Base-by-base conservation (phyloP, 1,140 invertebrate species). In the Conopomorpha cramerella region DNA sequence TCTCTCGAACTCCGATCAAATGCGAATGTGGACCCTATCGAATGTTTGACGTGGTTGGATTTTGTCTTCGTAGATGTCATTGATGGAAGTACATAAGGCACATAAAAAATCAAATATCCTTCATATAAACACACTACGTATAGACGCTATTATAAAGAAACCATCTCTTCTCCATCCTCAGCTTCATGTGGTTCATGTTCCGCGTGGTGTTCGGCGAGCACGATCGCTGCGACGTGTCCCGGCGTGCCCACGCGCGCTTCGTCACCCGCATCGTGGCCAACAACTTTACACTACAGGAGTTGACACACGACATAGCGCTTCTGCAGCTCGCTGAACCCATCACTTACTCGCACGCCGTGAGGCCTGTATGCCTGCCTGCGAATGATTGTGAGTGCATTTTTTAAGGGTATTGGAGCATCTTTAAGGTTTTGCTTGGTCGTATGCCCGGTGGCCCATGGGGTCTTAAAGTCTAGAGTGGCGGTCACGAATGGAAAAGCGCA, bases 161-260 rank as follows among this genome's bases (percentile, higher is more conserved):
- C 28, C 4, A 30, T 30, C 11, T 30, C 28, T 34, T 7, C 12
- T n/a, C 16, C 33, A 12, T 65, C 79, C 81, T 56, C 71, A 89
- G 88, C 28, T 91, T 91, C 55, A 90, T 92, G 86, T 92, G 89
- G 89, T 91, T 91, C 63, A 85, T 92, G 86, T 91, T 92, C 49
- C 88, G 89, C 49, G 88, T 90, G 13, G 90, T 88, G 2, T 88
- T 92, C 42, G 89, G 90, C 0, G 89, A 92, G 53, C 89, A 91
- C 51, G 84, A 92, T 55, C 81, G 89, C 17, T 92, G 90, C 55
- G 77, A 82, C 35, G 80, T 80, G 16, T 82, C 78, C 29, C 61
- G 59, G 27, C 67, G 78, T 26, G 84, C 87, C 0, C 87, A 89
- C 57, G 86, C 84, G 0, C 80, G 89, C 30, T 90, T 86, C 56